phyloP scores from a whole-genome alignment of 2,113 vertebrate species.

The Brachyhypopomus gauderio region DNA sequence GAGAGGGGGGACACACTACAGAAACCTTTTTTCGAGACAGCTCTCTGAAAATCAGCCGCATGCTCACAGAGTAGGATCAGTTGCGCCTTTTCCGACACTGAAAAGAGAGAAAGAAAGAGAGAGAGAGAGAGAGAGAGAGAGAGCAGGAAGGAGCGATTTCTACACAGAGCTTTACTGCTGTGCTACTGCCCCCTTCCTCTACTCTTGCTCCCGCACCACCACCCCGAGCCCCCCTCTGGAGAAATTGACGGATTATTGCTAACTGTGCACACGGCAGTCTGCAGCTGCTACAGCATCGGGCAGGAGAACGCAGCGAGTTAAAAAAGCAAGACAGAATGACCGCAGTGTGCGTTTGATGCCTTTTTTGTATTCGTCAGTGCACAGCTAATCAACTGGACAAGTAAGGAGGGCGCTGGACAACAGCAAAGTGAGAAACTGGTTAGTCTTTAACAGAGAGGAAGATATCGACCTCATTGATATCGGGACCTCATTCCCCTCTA shows the following conservation, averaged over 20 bases:
- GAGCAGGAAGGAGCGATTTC: constrained; percentile 28
- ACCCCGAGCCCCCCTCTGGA: constrained; percentile 68
- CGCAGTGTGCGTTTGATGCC: constrained; percentile 77
- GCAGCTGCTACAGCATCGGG: constrained; percentile 81
- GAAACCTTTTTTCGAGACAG: constrained; percentile 60
- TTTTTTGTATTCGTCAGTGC: constrained; percentile 77
- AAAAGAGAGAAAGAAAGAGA: constrained; percentile 28
- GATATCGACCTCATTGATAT: constrained; percentile 56
- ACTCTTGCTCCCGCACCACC: constrained; percentile 57
- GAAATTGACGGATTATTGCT: constrained; percentile 85
- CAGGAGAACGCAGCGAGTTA: constrained; percentile 76
- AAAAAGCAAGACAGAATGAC: constrained; percentile 71
- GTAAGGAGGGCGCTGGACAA: constrained; percentile 44
- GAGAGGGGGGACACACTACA: constrained; percentile 59
- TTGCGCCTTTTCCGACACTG: constrained; percentile 49
- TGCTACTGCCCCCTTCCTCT: constrained; percentile 66
- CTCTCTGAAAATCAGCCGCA: constrained; percentile 57
- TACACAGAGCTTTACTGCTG: constrained; percentile 62
- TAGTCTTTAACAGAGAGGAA: constrained; percentile 66
- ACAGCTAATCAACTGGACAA: constrained; percentile 72
- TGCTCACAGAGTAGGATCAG: constrained; percentile 54
- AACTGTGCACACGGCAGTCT: constrained; percentile 80
- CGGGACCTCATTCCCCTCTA: constrained; percentile 17
- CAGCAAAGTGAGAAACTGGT: constrained; percentile 45
- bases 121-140: constrained; percentile 41